Conservation (phyloP, 2,888 invertebrate species). For the Himalopsyche kuldschensis region DNA sequence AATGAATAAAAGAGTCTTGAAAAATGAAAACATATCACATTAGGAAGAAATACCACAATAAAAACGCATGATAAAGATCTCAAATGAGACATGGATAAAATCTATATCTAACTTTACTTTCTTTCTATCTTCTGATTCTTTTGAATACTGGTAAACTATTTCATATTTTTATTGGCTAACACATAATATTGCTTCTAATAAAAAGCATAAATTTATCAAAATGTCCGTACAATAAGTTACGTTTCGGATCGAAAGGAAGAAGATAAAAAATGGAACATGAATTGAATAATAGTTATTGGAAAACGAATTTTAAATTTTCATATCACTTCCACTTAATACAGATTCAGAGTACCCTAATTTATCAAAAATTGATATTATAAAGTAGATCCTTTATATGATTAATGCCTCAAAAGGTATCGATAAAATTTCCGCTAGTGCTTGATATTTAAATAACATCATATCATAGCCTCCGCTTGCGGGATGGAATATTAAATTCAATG, state of each 20-base stretch:
- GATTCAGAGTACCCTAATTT: not conserved
- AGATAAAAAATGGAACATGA: not conserved
- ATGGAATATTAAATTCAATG: not conserved
- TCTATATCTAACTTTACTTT: too few relatives aligned
- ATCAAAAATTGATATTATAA: not conserved
- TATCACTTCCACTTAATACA: not conserved
- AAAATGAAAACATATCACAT: too few relatives aligned
- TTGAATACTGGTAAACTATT: too few relatives aligned
- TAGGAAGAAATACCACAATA: too few relatives aligned
- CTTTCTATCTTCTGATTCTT: too few relatives aligned
- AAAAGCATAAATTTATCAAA: too few relatives aligned
- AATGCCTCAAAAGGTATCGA: not conserved
- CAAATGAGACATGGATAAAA: too few relatives aligned
- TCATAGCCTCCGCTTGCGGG: not conserved
- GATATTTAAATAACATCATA: not conserved
- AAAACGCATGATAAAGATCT: too few relatives aligned
- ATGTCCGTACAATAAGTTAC: too few relatives aligned
- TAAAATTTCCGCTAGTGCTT: not conserved
- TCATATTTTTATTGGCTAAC: too few relatives aligned
- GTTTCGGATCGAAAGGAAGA: not conserved
- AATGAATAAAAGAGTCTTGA: too few relatives aligned
- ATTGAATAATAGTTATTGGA: not conserved
- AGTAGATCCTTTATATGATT: not conserved
- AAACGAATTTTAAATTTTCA: not conserved
- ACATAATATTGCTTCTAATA: too few relatives aligned